Percentiles rank a stretch among this genome's conserved stretches.
phyloP scores from a whole-genome alignment of 2,888 invertebrate genomes.

The Eristalis tenax region DNA sequence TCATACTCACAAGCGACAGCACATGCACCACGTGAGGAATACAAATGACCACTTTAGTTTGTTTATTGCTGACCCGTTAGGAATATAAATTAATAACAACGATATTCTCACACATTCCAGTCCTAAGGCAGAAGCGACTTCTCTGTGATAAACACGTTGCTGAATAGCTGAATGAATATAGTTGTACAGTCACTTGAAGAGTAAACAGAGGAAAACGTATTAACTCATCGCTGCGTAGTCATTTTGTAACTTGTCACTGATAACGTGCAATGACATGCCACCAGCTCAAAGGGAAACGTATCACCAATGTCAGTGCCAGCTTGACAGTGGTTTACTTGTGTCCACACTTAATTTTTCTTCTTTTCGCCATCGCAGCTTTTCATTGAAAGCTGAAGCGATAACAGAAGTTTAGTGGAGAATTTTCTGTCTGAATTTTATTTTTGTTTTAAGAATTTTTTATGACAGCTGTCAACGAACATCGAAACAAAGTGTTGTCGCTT shows the following conservation, averaged over 20 bases:
- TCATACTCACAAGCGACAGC: neutral
- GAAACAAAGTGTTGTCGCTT: neutral
- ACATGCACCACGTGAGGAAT: neutral
- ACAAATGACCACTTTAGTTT: neutral
- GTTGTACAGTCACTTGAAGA: neutral
- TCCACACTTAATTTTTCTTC: neutral
- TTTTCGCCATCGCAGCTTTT: neutral
- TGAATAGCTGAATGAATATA: neutral
- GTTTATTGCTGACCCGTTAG: neutral
- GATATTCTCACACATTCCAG: neutral
- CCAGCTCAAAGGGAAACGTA: neutral
- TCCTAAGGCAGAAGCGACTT: neutral
- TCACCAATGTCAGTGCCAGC: neutral
- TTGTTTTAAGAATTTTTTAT: neutral
- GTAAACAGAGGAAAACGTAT: neutral
- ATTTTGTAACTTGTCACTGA: neutral
- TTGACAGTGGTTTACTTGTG: conserved; percentile 8
- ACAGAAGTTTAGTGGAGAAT: conserved; percentile 4
- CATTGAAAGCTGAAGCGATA: conserved; percentile 7
- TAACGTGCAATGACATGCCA: neutral
- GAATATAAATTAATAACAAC: neutral
- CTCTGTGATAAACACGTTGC: neutral
- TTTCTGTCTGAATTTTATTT: neutral
- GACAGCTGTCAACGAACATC: conserved; percentile 21
- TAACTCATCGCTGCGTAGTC: neutral